Evolutionary conservation across 2,888 invertebrate genomes (phyloP).

Genomic region (Xanthorhoe designata): DNA sequence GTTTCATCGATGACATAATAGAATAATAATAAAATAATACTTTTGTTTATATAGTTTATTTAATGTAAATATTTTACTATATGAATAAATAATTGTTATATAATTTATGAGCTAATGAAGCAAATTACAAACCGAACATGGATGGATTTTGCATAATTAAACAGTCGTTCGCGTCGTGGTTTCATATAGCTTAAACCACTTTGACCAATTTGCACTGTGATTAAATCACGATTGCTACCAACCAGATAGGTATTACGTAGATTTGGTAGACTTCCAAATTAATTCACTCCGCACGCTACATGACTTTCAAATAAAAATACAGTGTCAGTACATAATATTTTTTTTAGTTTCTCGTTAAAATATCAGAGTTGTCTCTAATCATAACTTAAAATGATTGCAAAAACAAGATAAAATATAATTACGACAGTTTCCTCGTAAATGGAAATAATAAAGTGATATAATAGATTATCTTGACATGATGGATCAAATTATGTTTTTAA

Average conservation of each 20-base stretch:
- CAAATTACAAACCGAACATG: constrained; percentile 27
- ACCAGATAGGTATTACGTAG: constrained; percentile 28
- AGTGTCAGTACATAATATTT: background rate
- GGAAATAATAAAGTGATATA: background rate
- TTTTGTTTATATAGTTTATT: background rate
- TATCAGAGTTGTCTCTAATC: too few relatives aligned
- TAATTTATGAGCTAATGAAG: constrained; percentile 12
- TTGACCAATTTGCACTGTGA: constrained; percentile 66
- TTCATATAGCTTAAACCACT: constrained; percentile 51
- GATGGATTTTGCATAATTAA: constrained; percentile 55
- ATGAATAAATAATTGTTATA: background rate
- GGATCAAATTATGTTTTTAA: background rate
- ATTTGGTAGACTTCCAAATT: constrained; percentile 8
- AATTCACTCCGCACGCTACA: background rate
- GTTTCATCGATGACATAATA: too few relatives aligned
- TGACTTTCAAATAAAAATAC: background rate
- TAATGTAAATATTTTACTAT: background rate
- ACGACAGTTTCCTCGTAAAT: background rate
- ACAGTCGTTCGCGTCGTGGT: constrained; percentile 51
- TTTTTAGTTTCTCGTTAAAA: too few relatives aligned
- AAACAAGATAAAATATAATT: background rate
- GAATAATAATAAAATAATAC: too few relatives aligned
- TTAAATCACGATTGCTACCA: constrained; percentile 61
- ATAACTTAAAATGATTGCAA: background rate
- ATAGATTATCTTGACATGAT: background rate